These are phyloP conservation scores for Lathamus discolor DNA, from an alignment of 2,113 vertebrate species.

Conservation along the genomic window DNA sequence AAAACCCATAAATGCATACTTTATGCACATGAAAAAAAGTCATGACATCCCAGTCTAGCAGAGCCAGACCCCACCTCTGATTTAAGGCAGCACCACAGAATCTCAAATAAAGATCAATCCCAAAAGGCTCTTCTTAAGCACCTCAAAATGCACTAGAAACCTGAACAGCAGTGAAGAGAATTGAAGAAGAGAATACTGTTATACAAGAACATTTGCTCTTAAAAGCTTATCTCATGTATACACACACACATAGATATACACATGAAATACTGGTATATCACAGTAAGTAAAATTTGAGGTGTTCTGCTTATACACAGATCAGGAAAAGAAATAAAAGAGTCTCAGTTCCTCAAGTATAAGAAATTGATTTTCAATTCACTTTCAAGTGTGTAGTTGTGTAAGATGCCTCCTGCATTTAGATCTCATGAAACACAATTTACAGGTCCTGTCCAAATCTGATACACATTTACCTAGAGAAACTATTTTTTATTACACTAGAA, in stretches of 20 bases:
- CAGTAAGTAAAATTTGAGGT: background rate
- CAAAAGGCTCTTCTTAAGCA: background rate
- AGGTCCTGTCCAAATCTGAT: background rate
- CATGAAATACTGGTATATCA: background rate
- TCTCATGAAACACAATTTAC: background rate
- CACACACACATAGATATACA: background rate
- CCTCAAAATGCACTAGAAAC: background rate
- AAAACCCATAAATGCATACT: background rate
- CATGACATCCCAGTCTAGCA: background rate
- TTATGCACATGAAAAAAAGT: background rate
- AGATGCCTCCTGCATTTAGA: background rate
- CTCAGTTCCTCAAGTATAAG: background rate
- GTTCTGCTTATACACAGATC: background rate
- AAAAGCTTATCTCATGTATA: background rate
- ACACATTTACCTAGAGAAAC: background rate
- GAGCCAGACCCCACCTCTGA: background rate
- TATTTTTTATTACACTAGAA: background rate
- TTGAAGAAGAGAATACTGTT: background rate
- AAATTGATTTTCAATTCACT: background rate
- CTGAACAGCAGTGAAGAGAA: background rate
- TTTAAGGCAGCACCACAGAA: background rate
- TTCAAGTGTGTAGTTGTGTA: background rate
- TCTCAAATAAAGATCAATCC: background rate
- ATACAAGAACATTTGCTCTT: background rate
- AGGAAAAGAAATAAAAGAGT: background rate